Conservation (phyloP, 2,888 invertebrate genomes). For the Bellardia bayeri region DNA sequence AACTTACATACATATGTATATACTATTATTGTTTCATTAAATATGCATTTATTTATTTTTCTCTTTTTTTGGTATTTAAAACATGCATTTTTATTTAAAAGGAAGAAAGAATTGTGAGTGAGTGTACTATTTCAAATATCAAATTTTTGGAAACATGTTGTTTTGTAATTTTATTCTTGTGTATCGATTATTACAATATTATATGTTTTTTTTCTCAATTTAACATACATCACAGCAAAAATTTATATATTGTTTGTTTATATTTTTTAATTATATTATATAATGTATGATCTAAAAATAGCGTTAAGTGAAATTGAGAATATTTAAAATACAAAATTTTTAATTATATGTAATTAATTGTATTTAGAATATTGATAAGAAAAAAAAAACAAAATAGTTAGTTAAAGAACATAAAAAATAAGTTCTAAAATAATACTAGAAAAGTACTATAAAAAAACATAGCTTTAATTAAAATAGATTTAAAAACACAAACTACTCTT, state of each 20-base stretch:
- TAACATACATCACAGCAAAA: constrained; percentile 84
- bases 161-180: constrained; percentile 34
- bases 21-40: constrained; percentile 5
- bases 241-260: constrained; percentile 79
- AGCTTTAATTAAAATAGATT: neutral
- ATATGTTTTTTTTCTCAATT: constrained; percentile 78
- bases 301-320: constrained; percentile 39
- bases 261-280: constrained; percentile 65
- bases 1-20: neutral
- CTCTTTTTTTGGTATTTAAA: constrained; percentile 47
- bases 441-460: neutral
- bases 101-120: constrained; percentile 51
- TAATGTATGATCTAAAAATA: constrained; percentile 56
- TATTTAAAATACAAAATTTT: constrained; percentile 14
- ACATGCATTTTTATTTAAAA: constrained; percentile 60
- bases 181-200: constrained; percentile 74
- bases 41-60: constrained; percentile 32
- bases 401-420: neutral
- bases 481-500: constrained; percentile 28
- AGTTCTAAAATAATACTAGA: neutral
- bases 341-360: neutral
- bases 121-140: constrained; percentile 44
- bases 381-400: neutral
- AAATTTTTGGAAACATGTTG: constrained; percentile 21
- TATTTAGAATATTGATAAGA: neutral